Percentiles rank a stretch among this genome's conserved stretches.
Evolutionary conservation across 2,113 vertebrate species (phyloP).

Genomic region (Misgurnus anguillicaudatus): DNA sequence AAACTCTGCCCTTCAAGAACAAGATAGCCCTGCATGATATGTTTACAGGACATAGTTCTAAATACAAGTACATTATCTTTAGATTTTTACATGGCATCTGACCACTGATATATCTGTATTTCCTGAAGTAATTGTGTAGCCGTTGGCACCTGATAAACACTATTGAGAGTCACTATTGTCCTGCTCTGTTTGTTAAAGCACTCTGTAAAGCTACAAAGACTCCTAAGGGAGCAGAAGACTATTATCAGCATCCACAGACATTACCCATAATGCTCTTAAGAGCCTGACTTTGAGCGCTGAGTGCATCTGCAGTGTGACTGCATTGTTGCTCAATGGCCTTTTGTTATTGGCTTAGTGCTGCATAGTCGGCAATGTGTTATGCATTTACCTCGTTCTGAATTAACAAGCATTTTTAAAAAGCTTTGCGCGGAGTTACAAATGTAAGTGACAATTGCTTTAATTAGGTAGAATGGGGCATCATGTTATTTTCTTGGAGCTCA

Average conservation of each 20-base stretch:
- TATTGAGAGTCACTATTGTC: slow-evolving; percentile 1
- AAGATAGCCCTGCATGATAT: background rate
- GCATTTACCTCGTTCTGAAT: slow-evolving; percentile 28
- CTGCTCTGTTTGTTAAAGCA: slow-evolving; percentile 30
- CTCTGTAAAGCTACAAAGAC: background rate
- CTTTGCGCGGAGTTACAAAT: background rate
- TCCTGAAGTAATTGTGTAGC: background rate
- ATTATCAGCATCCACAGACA: slow-evolving; percentile 37
- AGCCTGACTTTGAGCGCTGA: slow-evolving; percentile 3
- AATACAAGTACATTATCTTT: background rate
- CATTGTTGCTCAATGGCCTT: slow-evolving; percentile 28
- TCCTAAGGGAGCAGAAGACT: slow-evolving; percentile 22
- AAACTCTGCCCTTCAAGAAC: background rate
- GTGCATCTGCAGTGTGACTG: slow-evolving; percentile 35
- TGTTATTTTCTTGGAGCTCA: background rate
- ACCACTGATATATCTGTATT: background rate
- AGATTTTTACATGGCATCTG: background rate
- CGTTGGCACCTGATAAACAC: slow-evolving; percentile 31
- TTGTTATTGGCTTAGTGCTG: slow-evolving; percentile 22
- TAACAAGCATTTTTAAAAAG: background rate
- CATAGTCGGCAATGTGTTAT: slow-evolving; percentile 7
- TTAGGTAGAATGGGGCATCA: background rate
- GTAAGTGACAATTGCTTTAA: slow-evolving; percentile 6
- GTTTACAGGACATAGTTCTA: background rate
- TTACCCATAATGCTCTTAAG: slow-evolving; percentile 34